Base-by-base conservation (phyloP, 2,888 invertebrate genomes). In the Rambutsinella grinnellia region DNA sequence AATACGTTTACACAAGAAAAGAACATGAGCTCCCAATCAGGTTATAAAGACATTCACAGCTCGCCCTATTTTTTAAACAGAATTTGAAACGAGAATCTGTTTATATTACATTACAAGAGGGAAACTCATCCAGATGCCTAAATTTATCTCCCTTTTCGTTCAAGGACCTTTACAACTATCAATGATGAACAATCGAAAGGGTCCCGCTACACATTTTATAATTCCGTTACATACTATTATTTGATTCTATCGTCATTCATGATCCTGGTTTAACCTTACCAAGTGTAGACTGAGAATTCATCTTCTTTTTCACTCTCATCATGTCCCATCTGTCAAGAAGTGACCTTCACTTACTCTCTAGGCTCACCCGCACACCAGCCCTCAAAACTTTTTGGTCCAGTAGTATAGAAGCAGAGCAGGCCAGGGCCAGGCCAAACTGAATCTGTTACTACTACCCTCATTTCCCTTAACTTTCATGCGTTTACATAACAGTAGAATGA, bases 271-370 rank as follows among this genome's bases (percentile, higher is more conserved):
- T 36, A 36, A 36, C 36, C 36, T 36, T 36, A 5, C 13, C 6
- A 5, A 36, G 36, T 36, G n/a, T n/a, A n/a, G 36, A 36, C 36
- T 36, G 36, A 13, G 36, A 36, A 36, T 36, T 36, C 13, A 36
- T 36, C 36, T 36, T n/a, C n/a, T n/a, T n/a, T 36, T 36, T 36
- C 36, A 36, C 36, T 36, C 49, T 51, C 23, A 51, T 19, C 46
- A 57, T 10, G 63, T 66, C 58, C 72, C 72, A 72, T 72, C 72
- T 72, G 72, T 66, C 72, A 58, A 60, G n/a, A n/a, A n/a, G 44
- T 28, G 72, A 72, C 72, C 72, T 72, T 72, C 66, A 66, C 56
- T 56, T 13, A 8, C 36, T 36, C 36, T 13, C 36, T 36, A n/a
- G n/a, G n/a, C 49, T 17, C 6, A 13, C 49, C 49, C 15, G 36